Evolutionary conservation across 2,113 vertebrate species (phyloP).

Genomic region (Dipodomys stephensi): DNA sequence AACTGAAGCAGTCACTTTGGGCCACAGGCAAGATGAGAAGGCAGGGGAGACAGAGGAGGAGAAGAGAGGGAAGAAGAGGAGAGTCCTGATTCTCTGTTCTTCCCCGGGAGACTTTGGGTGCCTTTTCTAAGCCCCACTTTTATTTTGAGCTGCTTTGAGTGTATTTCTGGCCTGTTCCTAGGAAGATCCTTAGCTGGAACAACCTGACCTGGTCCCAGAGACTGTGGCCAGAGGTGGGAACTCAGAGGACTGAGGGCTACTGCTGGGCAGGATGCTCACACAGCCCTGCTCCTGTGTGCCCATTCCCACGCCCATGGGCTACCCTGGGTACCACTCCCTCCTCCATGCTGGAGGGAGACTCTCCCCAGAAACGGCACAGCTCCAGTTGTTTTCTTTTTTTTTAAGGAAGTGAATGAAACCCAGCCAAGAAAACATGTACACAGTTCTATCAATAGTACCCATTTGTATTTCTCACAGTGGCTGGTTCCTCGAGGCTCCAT

Average conservation of each 20-base stretch:
- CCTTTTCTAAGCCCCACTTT: neutral
- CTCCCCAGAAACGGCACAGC: neutral
- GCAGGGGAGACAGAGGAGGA: neutral
- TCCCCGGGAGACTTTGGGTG: neutral
- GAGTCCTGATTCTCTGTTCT: neutral
- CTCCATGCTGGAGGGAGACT: neutral
- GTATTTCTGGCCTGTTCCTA: constrained; percentile 10
- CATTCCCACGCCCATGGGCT: neutral
- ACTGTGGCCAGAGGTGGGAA: neutral
- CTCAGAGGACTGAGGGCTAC: neutral
- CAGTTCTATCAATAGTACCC: neutral
- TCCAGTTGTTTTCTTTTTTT: neutral
- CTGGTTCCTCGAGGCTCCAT: neutral
- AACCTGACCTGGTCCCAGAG: neutral
- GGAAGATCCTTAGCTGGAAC: neutral
- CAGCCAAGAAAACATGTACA: neutral
- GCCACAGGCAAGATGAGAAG: neutral
- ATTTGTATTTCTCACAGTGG: constrained; percentile 23
- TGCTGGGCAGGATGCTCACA: neutral
- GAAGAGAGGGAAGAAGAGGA: neutral
- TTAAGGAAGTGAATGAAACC: neutral
- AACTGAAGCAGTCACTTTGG: neutral
- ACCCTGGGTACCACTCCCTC: neutral
- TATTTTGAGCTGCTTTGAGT: neutral
- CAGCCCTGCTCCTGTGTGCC: neutral